Conservation (phyloP, 2,888 invertebrate species). For the Tuta absoluta region DNA sequence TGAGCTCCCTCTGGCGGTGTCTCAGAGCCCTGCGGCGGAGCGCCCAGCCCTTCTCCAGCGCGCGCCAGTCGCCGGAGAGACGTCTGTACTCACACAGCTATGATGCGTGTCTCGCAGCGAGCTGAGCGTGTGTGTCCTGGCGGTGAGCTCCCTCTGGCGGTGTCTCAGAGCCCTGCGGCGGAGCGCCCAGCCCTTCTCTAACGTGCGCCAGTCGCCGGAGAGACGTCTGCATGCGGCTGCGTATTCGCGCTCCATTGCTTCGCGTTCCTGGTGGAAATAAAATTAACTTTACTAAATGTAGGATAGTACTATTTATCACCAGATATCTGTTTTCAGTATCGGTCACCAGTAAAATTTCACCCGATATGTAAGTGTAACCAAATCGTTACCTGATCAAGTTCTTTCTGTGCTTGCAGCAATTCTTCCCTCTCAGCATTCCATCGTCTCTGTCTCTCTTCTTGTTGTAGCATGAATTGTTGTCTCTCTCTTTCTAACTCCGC, state of each 20-base stretch:
- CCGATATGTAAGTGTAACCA: not conserved
- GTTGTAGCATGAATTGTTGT: slow-evolving; percentile 82
- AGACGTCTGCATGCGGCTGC: slow-evolving; percentile 82
- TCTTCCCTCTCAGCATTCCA: slow-evolving; percentile 81
- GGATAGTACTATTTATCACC: too few relatives aligned
- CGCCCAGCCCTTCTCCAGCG: too few relatives aligned
- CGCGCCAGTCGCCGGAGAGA: too few relatives aligned
- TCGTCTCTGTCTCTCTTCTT: slow-evolving; percentile 72
- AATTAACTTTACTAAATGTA: not conserved
- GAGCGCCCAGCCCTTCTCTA: slow-evolving; percentile 82
- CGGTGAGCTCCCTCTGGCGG: slow-evolving; percentile 72
- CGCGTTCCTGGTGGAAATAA: slow-evolving; percentile 67
- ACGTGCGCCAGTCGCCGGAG: slow-evolving; percentile 79
- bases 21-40: too few relatives aligned
- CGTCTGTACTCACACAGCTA: slow-evolving; percentile 73
- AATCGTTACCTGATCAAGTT: slow-evolving; percentile 81
- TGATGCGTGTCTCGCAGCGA: slow-evolving; percentile 75
- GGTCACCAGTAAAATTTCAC: too few relatives aligned
- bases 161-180: slow-evolving; percentile 82
- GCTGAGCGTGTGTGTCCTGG: slow-evolving; percentile 66
- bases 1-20: too few relatives aligned
- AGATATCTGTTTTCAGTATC: too few relatives aligned
- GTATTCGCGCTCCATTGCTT: slow-evolving; percentile 85
- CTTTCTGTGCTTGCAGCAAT: slow-evolving; percentile 85
- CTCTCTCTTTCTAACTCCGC: slow-evolving; percentile 81